Conservation (phyloP, 2,888 invertebrate genomes). For the Microplitis deprimator region DNA sequence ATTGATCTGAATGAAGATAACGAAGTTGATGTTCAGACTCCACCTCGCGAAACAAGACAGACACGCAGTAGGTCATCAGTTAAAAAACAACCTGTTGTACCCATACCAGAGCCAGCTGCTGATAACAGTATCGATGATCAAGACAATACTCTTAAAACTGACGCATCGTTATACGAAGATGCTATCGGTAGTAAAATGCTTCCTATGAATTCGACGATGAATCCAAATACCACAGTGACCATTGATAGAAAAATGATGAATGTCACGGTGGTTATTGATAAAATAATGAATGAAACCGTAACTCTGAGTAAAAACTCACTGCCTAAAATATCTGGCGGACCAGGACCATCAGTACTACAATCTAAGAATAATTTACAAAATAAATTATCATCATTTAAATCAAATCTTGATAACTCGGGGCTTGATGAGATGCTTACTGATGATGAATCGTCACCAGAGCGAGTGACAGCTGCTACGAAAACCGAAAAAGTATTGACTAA, state of each 20-base stretch:
- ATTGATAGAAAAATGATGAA: constrained; percentile 59
- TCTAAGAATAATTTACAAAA: constrained; percentile 37
- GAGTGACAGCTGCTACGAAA: constrained; percentile 36
- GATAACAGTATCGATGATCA: background rate
- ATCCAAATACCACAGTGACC: constrained; percentile 54
- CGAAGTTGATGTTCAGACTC: background rate
- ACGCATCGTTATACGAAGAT: constrained; percentile 66
- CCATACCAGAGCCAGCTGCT: background rate
- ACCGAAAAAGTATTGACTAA: background rate
- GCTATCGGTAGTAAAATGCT: constrained; percentile 60
- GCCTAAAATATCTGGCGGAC: background rate
- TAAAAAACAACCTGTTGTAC: too few relatives aligned
- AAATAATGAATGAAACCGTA: constrained; percentile 58
- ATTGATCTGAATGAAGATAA: background rate
- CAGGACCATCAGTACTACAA: constrained; percentile 8
- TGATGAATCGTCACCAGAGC: constrained; percentile 66
- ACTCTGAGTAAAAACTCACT: constrained; percentile 51
- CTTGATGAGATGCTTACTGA: constrained; percentile 64
- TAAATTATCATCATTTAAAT: constrained; percentile 44
- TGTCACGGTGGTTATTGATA: constrained; percentile 61
- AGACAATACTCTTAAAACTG: constrained; percentile 55
- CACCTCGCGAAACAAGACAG: background rate
- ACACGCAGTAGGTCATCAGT: too few relatives aligned
- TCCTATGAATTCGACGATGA: constrained; percentile 68
- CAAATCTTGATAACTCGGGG: constrained; percentile 47